A percentile compares a stretch with the other conserved stretches of the same genome.
phyloP scores from a whole-genome alignment of 2,113 vertebrate genomes.

The Scolopax mira region DNA sequence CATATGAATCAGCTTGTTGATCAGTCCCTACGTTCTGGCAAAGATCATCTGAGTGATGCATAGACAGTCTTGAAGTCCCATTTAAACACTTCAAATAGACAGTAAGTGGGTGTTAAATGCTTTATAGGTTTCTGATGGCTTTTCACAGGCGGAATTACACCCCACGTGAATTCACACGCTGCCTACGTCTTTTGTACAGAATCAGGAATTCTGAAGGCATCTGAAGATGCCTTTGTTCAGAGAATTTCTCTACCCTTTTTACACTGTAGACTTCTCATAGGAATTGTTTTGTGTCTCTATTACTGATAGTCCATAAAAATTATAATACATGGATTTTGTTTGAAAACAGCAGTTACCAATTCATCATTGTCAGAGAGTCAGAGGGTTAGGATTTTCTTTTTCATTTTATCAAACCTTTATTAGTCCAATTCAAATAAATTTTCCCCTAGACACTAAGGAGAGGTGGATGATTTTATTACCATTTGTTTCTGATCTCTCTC shows the following conservation, averaged over 20 bases:
- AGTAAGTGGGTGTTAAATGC: not conserved
- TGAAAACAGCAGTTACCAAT: not conserved
- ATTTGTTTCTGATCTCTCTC: not conserved
- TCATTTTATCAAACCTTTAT: not conserved
- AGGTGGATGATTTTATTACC: not conserved
- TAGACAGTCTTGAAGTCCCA: not conserved
- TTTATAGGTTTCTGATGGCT: not conserved
- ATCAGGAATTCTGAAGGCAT: not conserved
- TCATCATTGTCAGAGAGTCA: not conserved
- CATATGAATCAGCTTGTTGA: not conserved
- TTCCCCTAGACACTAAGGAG: fast-evolving
- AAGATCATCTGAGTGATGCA: not conserved
- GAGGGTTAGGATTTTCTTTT: not conserved
- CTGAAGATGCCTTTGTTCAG: not conserved
- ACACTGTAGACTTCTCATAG: not conserved
- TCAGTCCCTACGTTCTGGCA: not conserved
- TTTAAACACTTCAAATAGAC: constrained; percentile 4
- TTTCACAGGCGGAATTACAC: not conserved
- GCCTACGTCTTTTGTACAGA: not conserved
- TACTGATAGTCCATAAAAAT: not conserved
- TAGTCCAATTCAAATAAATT: not conserved
- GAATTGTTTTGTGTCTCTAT: not conserved
- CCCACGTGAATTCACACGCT: not conserved
- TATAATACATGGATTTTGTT: not conserved
- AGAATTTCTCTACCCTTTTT: not conserved